Base-by-base conservation (phyloP, 2,888 invertebrate species). In the Synanthedon formicaeformis region DNA sequence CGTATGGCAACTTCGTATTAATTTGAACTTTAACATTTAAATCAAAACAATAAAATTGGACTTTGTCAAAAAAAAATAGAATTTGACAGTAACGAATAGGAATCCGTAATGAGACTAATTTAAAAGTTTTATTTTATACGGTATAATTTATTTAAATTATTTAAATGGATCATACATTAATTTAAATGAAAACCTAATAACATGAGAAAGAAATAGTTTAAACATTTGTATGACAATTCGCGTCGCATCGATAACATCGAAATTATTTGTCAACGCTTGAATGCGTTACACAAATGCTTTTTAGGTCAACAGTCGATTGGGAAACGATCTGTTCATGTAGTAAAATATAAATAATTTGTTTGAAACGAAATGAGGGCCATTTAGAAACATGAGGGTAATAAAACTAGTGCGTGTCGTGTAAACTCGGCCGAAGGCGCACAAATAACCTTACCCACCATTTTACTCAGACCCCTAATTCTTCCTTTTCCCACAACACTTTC, bases 361-460 rank as follows among this genome's bases (percentile, higher is more conserved):
- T 77, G 73, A 70, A 80, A 76, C 79, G 73, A 80, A 86, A 87
- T 87, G 86, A 85, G 87, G 87, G 85, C 79, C 77, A 85, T 87
- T 87, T 86, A 80, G 79, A 87, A 86, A 81, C 87, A 87, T 87
- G 85, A 82, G 86, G 87, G 87, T 83, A 85, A 86, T 87, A 85
- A 85, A 86, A 84, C 80, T 84, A 84, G 85, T 85, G 81, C 83
- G 84, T 83, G 83, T 79, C 78, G 73, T 78, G 77, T 79, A 73
- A 82, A 84, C 70, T 76, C 80, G 81, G 82, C 80, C 81, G 79
- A 75, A 73, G 72, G 75, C 73, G 70, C 79, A 72, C 66, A 69
- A 63, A 68, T 65, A 58, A 60, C 54, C 57, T 59, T 63, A 10
- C 8, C 2, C 2, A 60, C 82, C 79, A 82, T 60, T 62, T 53